phyloP scores from a whole-genome alignment of 2,797 vertebrate species.

The Clarias fuscus region DNA sequence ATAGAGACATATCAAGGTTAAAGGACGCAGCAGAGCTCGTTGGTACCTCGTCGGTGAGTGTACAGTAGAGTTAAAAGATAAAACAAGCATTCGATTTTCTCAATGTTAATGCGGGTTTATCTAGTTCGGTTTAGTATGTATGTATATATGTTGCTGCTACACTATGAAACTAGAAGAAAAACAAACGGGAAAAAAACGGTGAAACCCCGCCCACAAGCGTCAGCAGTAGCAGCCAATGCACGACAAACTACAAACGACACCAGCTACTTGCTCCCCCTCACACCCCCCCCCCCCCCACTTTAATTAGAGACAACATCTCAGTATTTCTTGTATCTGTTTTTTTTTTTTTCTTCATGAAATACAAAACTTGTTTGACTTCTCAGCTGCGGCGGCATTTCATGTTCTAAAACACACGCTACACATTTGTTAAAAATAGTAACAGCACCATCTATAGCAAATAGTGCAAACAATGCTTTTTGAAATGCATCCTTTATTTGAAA shows the following conservation, averaged over 20 bases:
- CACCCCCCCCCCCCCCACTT: too few species aligned
- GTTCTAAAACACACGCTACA: too few species aligned
- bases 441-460: too few species aligned
- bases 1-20: neutral
- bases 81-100: too few species aligned
- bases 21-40: neutral
- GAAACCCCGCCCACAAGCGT: neutral
- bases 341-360: too few species aligned
- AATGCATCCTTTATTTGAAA: too few species aligned
- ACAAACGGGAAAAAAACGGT: neutral
- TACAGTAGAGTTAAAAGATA: neutral
- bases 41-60: neutral
- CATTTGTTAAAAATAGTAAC: too few species aligned
- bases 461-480: too few species aligned
- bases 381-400: too few species aligned
- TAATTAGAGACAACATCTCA: too few species aligned
- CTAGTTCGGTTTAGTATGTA: neutral
- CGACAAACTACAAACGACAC: neutral
- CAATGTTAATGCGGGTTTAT: neutral
- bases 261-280: neutral
- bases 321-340: too few species aligned
- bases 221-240: neutral
- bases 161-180: neutral
- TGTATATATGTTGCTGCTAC: neutral
- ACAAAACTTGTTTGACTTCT: too few species aligned